phyloP scores from a whole-genome alignment of 2,888 invertebrate species.

The Dicyrtoma fusca region DNA sequence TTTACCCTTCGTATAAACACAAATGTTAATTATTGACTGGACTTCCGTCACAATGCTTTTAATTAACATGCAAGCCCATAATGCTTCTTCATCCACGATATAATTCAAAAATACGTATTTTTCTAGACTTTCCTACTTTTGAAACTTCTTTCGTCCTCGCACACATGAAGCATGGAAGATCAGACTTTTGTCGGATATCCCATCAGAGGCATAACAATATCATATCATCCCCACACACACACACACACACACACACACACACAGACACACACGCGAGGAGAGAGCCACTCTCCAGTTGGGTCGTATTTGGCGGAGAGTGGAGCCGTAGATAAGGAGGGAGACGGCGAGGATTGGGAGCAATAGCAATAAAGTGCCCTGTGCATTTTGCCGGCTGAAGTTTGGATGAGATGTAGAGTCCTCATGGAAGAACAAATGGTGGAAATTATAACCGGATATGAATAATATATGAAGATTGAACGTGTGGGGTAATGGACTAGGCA shows the following conservation, averaged over 20 bases:
- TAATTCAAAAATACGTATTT: no score
- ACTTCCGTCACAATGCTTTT: no score
- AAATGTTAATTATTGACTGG: no score
- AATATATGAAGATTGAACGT: conserved; percentile 41
- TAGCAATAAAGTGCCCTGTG: conserved; percentile 35
- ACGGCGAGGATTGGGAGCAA: conserved; percentile 23
- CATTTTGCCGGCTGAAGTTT: conserved; percentile 17
- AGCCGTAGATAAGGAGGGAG: neutral
- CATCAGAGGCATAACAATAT: neutral
- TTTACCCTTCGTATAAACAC: no score
- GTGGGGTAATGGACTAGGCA: conserved; percentile 43
- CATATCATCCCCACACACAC: neutral
- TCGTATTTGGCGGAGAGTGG: no score
- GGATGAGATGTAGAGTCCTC: conserved; percentile 21
- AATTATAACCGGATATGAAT: conserved; percentile 41
- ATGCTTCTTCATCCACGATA: no score
- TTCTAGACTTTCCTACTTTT: no score
- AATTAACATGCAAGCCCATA: no score
- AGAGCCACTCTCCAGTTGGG: neutral
- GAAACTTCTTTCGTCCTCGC: neutral
- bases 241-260: neutral
- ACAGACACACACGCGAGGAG: neutral
- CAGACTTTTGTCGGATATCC: neutral
- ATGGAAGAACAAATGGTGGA: conserved; percentile 35
- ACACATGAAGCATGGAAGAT: no score